These are phyloP conservation scores for Melitaea cinxia DNA, from an alignment of 1,140 invertebrate genomes.

Conservation along the genomic window DNA sequence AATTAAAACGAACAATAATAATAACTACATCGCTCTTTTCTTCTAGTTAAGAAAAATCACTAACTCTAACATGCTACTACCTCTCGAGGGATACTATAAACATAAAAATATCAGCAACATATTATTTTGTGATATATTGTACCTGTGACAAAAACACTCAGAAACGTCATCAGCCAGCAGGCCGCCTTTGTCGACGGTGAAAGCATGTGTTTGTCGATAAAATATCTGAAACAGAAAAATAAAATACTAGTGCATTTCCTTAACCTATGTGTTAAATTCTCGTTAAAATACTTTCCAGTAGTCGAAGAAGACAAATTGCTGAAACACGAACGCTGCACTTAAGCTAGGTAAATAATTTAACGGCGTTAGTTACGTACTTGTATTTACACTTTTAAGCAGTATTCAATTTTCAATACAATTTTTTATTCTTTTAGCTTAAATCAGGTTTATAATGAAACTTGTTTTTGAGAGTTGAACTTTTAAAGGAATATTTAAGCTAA, in stretches of 20 bases:
- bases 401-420: background rate
- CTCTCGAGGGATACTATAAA: too few species aligned
- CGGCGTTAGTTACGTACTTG: background rate
- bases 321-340: background rate
- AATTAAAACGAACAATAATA: too few species aligned
- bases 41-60: too few species aligned
- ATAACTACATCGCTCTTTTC: too few species aligned
- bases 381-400: background rate
- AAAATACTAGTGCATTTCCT: constrained; percentile 13
- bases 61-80: too few species aligned
- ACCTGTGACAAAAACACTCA: constrained; percentile 76
- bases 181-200: constrained; percentile 70
- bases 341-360: background rate
- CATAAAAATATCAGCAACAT: too few species aligned
- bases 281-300: background rate
- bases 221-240: constrained; percentile 54
- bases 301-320: constrained; percentile 3
- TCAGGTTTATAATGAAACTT: too few species aligned
- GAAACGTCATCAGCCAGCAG: constrained; percentile 76
- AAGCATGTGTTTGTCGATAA: constrained; percentile 69
- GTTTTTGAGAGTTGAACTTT: too few species aligned
- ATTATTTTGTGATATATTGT: background rate
- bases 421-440: too few species aligned
- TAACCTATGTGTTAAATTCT: background rate
- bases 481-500: too few species aligned